Evolutionary conservation across 1,140 invertebrate species (phyloP), one percentile per base, ranked within the genome.

Genomic region (Formica selysi): DNA sequence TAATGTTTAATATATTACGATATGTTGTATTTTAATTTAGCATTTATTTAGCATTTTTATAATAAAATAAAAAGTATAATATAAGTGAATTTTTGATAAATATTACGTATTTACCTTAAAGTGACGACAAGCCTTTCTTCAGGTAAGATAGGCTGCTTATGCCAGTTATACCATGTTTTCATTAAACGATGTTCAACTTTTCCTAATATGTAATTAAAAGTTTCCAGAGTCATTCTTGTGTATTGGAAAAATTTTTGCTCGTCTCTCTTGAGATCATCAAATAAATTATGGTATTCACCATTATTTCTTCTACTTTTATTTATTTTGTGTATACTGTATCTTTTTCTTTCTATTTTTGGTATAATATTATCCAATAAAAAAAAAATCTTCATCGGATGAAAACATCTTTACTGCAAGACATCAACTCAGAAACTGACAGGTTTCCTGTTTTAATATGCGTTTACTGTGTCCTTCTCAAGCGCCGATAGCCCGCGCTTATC

Each of bases 121-220:
- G 10, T 61, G 22, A 61, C 59, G 22, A 29, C 26, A 61, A 61
- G 8, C 26, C n/a, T 61, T 61, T 61, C 59, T 61, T 61, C 22
- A 61, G n/a, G 26, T 61, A 61, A 61, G 59, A 61, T 61, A 61
- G n/a, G 59, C 22, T 61, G 59, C 59, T 61, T 61, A 61, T 61
- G 59, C 59, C 59, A 61, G 22, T 61, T 61, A 26, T 22, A 61
- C 59, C 59, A 61, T 22, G 22, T 61, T 61, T 61, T 61, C 8
- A 11, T 61, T 61, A 61, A 61, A 61, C 22, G 8, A 62, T 26
- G 3, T 8, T 62, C 26, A 29, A 62, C 26, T 62, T 62, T 29
- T 62, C 26, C 10, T 62, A 29, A 62, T 62, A 29, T 62, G 11
- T 62, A 62, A 62, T 62, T 29, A 62, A 61, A 61, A 62, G 59